phyloP scores from a whole-genome alignment of 1,140 invertebrate genomes.

The Magallana ariakensis region DNA sequence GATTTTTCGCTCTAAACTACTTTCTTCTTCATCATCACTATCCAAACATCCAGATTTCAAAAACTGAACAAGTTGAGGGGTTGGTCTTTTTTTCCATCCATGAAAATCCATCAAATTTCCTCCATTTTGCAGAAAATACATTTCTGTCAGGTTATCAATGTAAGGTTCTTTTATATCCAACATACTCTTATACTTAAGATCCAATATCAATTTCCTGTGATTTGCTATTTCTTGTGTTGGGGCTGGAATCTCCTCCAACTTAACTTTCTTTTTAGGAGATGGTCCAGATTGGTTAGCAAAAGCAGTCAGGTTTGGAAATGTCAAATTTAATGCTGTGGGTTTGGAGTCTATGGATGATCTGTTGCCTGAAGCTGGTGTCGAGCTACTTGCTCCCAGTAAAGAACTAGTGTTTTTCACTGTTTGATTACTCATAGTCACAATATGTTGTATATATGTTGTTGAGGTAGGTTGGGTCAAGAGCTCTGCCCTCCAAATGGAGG shows the following conservation, averaged over 20 bases:
- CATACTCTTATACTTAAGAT: constrained; percentile 72
- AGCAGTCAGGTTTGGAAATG: constrained; percentile 58
- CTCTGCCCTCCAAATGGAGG: constrained; percentile 60
- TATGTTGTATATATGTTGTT: constrained; percentile 55
- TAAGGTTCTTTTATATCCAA: constrained; percentile 82
- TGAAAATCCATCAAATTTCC: constrained; percentile 93
- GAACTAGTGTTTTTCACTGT: constrained; percentile 14
- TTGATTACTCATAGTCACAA: constrained; percentile 59
- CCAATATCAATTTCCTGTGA: constrained; percentile 72
- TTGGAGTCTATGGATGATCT: constrained; percentile 51
- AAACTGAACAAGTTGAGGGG: constrained; percentile 87
- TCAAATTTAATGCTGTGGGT: constrained; percentile 46
- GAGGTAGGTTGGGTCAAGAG: constrained; percentile 70
- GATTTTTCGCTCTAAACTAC: constrained; percentile 69
- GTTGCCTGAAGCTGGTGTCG: constrained; percentile 45
- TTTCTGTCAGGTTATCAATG: constrained; percentile 89
- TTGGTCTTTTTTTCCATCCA: constrained; percentile 89
- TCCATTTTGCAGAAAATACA: constrained; percentile 90
- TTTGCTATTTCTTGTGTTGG: constrained; percentile 71
- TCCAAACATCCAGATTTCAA: constrained; percentile 88
- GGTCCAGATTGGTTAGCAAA: constrained; percentile 61
- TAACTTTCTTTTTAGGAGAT: constrained; percentile 77
- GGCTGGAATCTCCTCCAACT: constrained; percentile 76
- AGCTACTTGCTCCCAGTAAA: constrained; percentile 22
- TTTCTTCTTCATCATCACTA: constrained; percentile 84